A percentile compares a stretch with the other conserved stretches of the same genome.
Evolutionary conservation across 2,797 vertebrate genomes (phyloP).

Genomic region (Rhynchonycteris naso): DNA sequence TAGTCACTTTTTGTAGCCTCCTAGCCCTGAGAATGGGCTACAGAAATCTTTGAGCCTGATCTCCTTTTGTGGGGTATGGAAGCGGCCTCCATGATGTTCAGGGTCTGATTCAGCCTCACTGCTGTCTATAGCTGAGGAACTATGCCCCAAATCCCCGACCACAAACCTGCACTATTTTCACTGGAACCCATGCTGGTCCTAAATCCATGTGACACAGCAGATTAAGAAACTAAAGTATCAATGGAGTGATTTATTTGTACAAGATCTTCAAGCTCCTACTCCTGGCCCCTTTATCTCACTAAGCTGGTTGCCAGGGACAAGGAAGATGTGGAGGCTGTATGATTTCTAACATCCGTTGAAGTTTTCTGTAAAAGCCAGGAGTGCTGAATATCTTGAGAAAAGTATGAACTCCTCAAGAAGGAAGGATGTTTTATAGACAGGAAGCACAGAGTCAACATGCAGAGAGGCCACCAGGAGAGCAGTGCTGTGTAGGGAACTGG

Average conservation of each 20-base stretch:
- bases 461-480: background rate
- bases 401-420: background rate
- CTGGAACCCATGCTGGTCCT: background rate
- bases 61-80: background rate
- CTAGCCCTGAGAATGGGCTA: background rate
- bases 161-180: background rate
- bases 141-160: background rate
- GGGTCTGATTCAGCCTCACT: background rate
- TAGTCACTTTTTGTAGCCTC: background rate
- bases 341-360: background rate
- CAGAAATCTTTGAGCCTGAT: background rate
- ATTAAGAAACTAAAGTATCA: slow-evolving; percentile 25
- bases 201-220: background rate
- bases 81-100: background rate
- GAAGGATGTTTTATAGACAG: background rate
- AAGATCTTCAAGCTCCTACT: slow-evolving; percentile 17
- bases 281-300: background rate
- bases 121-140: background rate
- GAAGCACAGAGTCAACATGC: background rate
- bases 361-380: background rate
- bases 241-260: slow-evolving; percentile 2
- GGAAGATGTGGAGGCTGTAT: background rate
- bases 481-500: background rate
- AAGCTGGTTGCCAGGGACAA: slow-evolving; percentile 1
- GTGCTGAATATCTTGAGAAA: background rate